A percentile compares a stretch with the other conserved stretches of the same genome.
These are phyloP conservation scores for Acronicta psi DNA, from an alignment of 2,888 invertebrate genomes.

Conservation along the genomic window DNA sequence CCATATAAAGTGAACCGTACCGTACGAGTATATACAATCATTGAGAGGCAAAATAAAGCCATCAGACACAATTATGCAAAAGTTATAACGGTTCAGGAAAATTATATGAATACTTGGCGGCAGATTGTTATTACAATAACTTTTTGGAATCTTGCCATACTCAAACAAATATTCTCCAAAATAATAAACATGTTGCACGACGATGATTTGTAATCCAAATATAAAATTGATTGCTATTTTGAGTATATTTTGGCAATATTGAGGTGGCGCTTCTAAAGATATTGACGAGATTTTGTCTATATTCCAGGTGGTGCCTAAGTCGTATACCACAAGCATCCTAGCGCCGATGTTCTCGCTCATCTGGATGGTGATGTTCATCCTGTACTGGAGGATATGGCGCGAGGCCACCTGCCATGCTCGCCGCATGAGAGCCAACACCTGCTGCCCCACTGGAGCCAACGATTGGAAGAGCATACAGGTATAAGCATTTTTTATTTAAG, in stretches of 20 bases:
- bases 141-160: conserved; percentile 19
- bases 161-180: not conserved
- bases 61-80: not conserved
- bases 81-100: conserved; percentile 2
- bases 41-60: not conserved
- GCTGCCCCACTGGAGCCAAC: conserved; percentile 88
- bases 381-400: conserved; percentile 94
- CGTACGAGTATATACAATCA: conserved; percentile 1
- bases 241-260: not conserved
- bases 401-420: conserved; percentile 93
- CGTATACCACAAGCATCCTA: conserved; percentile 87
- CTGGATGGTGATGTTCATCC: conserved; percentile 92
- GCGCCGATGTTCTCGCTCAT: conserved; percentile 92
- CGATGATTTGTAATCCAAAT: conserved; percentile 10
- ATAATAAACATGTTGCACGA: conserved; percentile 15
- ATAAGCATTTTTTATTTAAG: conserved; percentile 25
- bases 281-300: not conserved
- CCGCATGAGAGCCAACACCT: conserved; percentile 90
- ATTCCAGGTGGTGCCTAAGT: conserved; percentile 85
- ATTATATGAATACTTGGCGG: conserved; percentile 12
- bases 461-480: conserved; percentile 95
- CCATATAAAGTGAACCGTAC: not conserved
- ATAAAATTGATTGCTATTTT: not conserved
- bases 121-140: conserved; percentile 6
- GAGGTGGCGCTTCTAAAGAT: not conserved